phyloP scores from a whole-genome alignment of 2,113 vertebrate species.

The Brachyistius frenatus region DNA sequence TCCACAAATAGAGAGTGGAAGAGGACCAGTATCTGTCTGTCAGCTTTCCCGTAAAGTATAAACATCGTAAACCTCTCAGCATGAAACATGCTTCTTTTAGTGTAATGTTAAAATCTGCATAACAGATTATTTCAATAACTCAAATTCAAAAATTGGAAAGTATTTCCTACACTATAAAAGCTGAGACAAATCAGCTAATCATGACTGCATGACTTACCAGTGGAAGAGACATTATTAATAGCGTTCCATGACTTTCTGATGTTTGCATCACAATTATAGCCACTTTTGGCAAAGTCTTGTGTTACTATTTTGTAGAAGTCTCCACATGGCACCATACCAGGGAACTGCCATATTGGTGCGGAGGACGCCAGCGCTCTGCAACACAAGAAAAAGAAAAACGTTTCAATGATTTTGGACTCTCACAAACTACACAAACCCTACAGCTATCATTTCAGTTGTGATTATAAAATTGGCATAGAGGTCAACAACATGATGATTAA shows the following conservation, averaged over 20 bases:
- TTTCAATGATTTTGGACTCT: not conserved
- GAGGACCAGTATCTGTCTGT: no score
- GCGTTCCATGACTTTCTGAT: conserved; percentile 92
- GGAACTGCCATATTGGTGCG: conserved; percentile 96
- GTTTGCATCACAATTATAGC: conserved; percentile 86
- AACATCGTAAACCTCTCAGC: no score
- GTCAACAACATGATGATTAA: not conserved
- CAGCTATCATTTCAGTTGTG: no score
- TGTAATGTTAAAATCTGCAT: no score
- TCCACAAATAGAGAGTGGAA: no score
- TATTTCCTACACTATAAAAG: no score
- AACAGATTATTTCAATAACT: no score
- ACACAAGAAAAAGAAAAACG: conserved; percentile 16
- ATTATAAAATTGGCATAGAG: not conserved
- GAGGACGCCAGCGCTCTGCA: conserved; percentile 94
- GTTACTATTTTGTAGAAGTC: conserved; percentile 90
- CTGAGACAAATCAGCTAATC: not conserved
- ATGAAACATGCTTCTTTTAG: no score
- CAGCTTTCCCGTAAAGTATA: no score
- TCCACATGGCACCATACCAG: conserved; percentile 89
- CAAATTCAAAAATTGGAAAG: no score
- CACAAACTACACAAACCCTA: not conserved
- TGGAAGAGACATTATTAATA: conserved; percentile 85
- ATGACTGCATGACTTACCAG: conserved; percentile 78
- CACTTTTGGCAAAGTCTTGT: conserved; percentile 88